Conservation (phyloP, 2,113 vertebrate species). For the Xiphorhynchus elegans region DNA sequence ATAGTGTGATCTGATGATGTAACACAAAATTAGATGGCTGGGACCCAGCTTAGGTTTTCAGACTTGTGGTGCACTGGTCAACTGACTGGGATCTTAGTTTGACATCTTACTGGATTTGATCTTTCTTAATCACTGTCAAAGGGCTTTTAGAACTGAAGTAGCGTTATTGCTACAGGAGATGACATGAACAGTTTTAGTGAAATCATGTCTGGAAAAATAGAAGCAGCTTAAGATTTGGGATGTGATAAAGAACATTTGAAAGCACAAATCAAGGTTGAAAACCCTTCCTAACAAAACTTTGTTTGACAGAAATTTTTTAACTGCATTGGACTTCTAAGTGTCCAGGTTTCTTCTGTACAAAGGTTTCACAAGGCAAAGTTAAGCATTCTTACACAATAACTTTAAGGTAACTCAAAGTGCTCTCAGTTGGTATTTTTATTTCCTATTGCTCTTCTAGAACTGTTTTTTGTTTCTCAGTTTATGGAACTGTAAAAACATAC, state of each 20-base stretch:
- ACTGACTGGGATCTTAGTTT: background rate
- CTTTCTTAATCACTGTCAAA: background rate
- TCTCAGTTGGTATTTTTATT: background rate
- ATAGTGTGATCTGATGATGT: background rate
- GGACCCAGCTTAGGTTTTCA: background rate
- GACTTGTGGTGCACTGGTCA: background rate
- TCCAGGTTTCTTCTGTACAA: background rate
- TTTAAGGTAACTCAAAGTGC: background rate
- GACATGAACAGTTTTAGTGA: background rate
- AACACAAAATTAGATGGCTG: background rate
- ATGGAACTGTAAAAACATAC: background rate
- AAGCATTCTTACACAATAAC: fast-evolving
- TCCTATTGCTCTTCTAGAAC: background rate
- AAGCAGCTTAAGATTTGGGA: background rate
- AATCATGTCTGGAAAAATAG: background rate
- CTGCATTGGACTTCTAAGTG: background rate
- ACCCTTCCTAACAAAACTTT: background rate
- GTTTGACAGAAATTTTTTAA: background rate
- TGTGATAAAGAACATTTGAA: background rate
- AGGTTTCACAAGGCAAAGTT: background rate
- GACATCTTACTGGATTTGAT: background rate
- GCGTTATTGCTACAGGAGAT: background rate
- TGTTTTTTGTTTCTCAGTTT: background rate
- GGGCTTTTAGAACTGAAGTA: background rate
- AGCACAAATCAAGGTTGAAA: background rate